Evolutionary conservation across 2,113 vertebrate genomes (phyloP), one percentile per base, ranked within the genome.

Genomic region (Heloderma charlesbogerti): DNA sequence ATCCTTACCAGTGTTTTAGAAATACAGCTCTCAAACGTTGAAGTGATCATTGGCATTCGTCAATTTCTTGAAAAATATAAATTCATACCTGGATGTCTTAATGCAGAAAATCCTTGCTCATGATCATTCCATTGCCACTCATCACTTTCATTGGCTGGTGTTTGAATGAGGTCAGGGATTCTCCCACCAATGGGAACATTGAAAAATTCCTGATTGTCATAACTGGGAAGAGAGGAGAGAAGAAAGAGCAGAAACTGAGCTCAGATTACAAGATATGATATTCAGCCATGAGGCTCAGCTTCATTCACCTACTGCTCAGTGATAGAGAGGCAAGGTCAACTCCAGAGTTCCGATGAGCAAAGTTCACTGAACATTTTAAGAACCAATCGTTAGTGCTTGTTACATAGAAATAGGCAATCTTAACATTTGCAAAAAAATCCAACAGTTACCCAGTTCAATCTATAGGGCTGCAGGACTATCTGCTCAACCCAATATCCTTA

Each of bases 41-140:
- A 37, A 43, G 34, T n/a, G n/a, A n/a, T n/a, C n/a, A n/a, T n/a
- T n/a, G n/a, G n/a, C n/a, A 5, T 48, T n/a, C 10, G 13, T 69
- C 63, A 48, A 45, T 72, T 60, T 74, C n/a, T 57, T 57, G 10
- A 45, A 78, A 1, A 84, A 92, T 40, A 40, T 57, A 71, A 86
- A 57, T 78, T 20, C 88, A 22, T 97, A 98, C 98, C 98, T 97
- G 98, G 97, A 81, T 98, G 96, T 89, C 97, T 97, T 89, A 98
- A 89, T 22, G 98, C 98, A 92, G 98, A 99, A 94, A 98, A 97
- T 0, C 98, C 97, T 7, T 98, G 98, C 90, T 98, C 97, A 1
- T 94, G 95, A 63, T 98, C 97, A 0, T 97, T 96, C 97, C 97
- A 97, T 60, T 97, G 97, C 98, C 98, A 98, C 15, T 94, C 97